Conservation (phyloP, 2,888 invertebrate genomes). For the Phymatocera aterrima region DNA sequence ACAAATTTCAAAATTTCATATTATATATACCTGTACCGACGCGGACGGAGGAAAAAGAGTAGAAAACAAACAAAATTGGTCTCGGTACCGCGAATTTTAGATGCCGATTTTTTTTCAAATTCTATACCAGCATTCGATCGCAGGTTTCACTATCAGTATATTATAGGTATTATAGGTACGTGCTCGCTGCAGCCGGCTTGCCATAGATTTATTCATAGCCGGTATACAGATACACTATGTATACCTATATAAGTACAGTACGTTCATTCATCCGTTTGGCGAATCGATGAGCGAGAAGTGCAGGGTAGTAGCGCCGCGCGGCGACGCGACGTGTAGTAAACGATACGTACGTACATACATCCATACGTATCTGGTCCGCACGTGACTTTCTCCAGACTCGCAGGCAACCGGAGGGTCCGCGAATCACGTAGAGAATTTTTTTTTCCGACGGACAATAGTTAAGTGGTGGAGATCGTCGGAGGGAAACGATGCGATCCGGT, state of each 20-base stretch:
- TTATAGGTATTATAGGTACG: not conserved
- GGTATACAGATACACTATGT: not conserved
- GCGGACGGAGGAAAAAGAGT: no score
- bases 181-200: not conserved
- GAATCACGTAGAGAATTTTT: not conserved
- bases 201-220: constrained; percentile 23
- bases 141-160: not conserved
- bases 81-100: no score
- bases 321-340: not conserved
- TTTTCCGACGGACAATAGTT: no score
- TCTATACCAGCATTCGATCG: not conserved
- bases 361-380: constrained; percentile 1
- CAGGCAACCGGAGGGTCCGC: not conserved
- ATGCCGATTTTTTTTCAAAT: no score
- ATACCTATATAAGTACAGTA: not conserved
- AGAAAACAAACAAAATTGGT: no score
- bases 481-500: not conserved
- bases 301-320: not conserved
- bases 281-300: constrained; percentile 27
- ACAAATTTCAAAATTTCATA: no score
- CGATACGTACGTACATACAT: not conserved
- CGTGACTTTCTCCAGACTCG: constrained; percentile 3
- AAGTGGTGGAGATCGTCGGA: no score
- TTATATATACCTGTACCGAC: no score
- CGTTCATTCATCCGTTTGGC: constrained; percentile 37